phyloP scores from a whole-genome alignment of 2,797 vertebrate genomes.

The Coregonus suidteri region DNA sequence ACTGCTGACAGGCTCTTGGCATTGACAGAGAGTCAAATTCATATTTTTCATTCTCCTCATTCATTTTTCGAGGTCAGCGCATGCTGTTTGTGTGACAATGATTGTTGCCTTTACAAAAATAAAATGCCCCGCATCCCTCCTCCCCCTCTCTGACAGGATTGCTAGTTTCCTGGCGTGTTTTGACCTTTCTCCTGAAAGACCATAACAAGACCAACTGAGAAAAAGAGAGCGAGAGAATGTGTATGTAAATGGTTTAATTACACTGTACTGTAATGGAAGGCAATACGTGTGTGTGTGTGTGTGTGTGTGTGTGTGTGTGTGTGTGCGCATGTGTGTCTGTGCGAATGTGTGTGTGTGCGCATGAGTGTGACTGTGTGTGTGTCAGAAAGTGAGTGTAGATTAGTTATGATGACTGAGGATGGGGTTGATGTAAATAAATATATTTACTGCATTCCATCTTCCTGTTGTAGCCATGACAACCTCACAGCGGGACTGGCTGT shows the following conservation, averaged over 20 bases:
- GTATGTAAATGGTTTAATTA: slow-evolving; percentile 60
- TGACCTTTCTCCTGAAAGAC: slow-evolving; percentile 73
- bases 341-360: slow-evolving; percentile 30
- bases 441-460: slow-evolving; percentile 72
- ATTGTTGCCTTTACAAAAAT: slow-evolving; percentile 14
- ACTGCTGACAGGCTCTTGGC: slow-evolving; percentile 27
- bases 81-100: neutral
- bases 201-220: slow-evolving; percentile 29
- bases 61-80: neutral
- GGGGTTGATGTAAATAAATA: slow-evolving; percentile 74
- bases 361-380: slow-evolving; percentile 26
- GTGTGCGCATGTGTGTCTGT: slow-evolving; percentile 10
- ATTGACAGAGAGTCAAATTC: slow-evolving; percentile 17
- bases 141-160: slow-evolving; percentile 43
- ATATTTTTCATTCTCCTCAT: slow-evolving; percentile 7
- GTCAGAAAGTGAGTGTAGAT: slow-evolving; percentile 14
- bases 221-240: slow-evolving; percentile 50
- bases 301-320: slow-evolving; percentile 4
- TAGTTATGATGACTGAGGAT: slow-evolving; percentile 33
- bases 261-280: slow-evolving; percentile 51
- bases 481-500: slow-evolving; percentile 70
- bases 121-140: neutral
- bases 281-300: slow-evolving; percentile 29
- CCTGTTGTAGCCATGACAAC: slow-evolving; percentile 76
- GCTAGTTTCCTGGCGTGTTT: slow-evolving; percentile 67